Percentiles rank a stretch among this genome's conserved stretches.
Conservation (phyloP, 1,140 invertebrate genomes). For the Probaryconus sp. region DNA sequence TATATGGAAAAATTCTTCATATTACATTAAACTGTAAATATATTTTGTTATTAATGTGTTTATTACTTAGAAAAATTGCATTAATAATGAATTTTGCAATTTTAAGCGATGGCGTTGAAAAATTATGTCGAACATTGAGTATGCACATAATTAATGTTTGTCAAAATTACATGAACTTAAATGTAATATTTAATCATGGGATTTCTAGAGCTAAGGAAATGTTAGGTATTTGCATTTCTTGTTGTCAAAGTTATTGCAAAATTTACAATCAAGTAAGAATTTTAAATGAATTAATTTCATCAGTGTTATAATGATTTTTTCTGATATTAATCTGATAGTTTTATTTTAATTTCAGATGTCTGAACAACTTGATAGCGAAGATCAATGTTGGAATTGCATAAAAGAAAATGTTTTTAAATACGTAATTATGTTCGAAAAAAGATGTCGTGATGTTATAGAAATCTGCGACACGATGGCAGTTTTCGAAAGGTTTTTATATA, state of each 20-base stretch:
- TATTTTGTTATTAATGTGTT: neutral
- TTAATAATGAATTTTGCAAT: neutral
- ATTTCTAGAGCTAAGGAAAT: slow-evolving; percentile 83
- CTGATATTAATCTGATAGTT: no score
- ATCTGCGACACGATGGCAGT: slow-evolving; percentile 87
- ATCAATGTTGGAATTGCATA: slow-evolving; percentile 84
- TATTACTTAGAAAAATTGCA: neutral
- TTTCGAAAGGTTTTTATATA: slow-evolving; percentile 81
- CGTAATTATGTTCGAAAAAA: slow-evolving; percentile 89
- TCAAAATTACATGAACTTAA: slow-evolving; percentile 83
- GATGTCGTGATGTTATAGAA: slow-evolving; percentile 90
- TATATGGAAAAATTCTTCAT: slow-evolving; percentile 89
- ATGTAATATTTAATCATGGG: slow-evolving; percentile 83
- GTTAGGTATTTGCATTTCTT: slow-evolving; percentile 86
- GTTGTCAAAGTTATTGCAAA: slow-evolving; percentile 86
- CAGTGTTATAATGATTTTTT: neutral
- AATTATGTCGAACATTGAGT: slow-evolving; percentile 86
- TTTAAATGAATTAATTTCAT: neutral
- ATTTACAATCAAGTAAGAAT: slow-evolving; percentile 79
- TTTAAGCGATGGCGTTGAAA: slow-evolving; percentile 82
- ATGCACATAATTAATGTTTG: slow-evolving; percentile 90
- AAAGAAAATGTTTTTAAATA: slow-evolving; percentile 89
- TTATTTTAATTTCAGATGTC: slow-evolving; percentile 43
- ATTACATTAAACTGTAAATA: slow-evolving; percentile 82
- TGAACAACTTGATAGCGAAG: slow-evolving; percentile 66